A percentile compares a stretch with the other conserved stretches of the same genome.
phyloP scores from a whole-genome alignment of 2,888 invertebrate species.

The Athalia circularis region DNA sequence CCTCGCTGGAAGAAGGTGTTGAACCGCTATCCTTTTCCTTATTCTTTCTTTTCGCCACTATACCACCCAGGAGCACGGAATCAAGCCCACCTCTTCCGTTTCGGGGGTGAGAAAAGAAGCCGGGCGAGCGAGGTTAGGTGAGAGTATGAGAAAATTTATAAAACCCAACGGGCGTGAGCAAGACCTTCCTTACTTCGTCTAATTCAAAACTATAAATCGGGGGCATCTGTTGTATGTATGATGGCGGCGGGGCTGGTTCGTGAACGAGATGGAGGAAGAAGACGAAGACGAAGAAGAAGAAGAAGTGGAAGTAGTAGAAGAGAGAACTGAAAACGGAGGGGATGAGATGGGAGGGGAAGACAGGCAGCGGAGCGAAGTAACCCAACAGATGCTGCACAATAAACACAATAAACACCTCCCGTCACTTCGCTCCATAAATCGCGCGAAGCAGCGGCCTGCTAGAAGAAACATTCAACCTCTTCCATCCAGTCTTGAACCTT shows the following conservation, averaged over 20 bases:
- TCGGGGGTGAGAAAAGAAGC: neutral
- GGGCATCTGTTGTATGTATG: conserved; percentile 73
- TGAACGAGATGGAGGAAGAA: conserved; percentile 53
- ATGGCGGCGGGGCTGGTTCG: conserved; percentile 64
- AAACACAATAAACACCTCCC: conserved; percentile 74
- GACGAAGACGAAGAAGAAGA: conserved; percentile 51
- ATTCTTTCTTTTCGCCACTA: neutral
- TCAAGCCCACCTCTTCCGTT: neutral
- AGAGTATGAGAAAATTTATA: conserved; percentile 51
- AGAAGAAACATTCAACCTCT: conserved; percentile 72
- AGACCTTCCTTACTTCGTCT: conserved; percentile 67
- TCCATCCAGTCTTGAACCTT: conserved; percentile 63
- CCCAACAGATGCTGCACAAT: conserved; percentile 73
- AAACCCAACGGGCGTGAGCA: conserved; percentile 30
- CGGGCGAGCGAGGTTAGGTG: neutral
- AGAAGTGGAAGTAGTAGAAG: conserved; percentile 45
- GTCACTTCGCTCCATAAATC: conserved; percentile 74
- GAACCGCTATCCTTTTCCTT: neutral
- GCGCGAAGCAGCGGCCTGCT: conserved; percentile 67
- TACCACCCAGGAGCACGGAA: no score
- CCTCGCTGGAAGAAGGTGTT: neutral
- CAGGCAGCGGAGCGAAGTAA: conserved; percentile 64
- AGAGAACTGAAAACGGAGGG: conserved; percentile 50
- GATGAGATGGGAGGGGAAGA: conserved; percentile 50
- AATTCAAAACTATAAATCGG: conserved; percentile 73